These are phyloP conservation scores for Paramacrobiotus metropolitanus DNA, from an alignment of 1,140 invertebrate genomes.

Conservation along the genomic window DNA sequence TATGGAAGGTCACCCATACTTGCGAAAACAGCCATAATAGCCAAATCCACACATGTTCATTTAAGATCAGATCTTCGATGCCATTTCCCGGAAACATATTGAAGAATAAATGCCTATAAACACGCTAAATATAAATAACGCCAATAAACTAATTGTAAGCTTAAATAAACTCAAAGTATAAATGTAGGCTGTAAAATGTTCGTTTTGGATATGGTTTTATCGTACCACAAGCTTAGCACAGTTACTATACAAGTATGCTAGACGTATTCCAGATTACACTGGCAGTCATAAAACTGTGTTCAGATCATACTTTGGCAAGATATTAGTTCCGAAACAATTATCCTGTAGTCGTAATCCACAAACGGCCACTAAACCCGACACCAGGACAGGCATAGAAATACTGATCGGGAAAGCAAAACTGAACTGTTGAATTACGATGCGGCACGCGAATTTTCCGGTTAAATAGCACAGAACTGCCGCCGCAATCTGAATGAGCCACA, in stretches of 20 bases:
- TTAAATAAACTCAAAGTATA: constrained; percentile 7
- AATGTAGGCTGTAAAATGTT: neutral
- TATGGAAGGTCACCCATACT: constrained; percentile 81
- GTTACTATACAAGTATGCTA: neutral
- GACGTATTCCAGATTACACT: neutral
- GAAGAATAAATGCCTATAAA: neutral
- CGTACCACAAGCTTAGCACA: neutral
- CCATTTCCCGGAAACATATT: neutral
- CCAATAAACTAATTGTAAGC: constrained; percentile 5
- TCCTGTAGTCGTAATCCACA: constrained; percentile 61
- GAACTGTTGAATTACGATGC: constrained; percentile 84
- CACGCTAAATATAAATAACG: neutral
- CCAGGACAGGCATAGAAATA: constrained; percentile 61
- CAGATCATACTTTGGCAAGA: constrained; percentile 11
- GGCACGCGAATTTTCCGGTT: constrained; percentile 80
- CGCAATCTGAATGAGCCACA: constrained; percentile 52
- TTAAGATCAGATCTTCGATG: neutral
- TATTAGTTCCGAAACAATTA: constrained; percentile 37
- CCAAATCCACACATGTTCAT: constrained; percentile 65
- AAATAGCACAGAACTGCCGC: constrained; percentile 67
- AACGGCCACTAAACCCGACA: constrained; percentile 62
- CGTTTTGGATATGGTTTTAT: neutral
- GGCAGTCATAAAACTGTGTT: constrained; percentile 4
- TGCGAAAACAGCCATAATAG: constrained; percentile 76
- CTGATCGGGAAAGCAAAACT: constrained; percentile 85